These are phyloP conservation scores for Phengaris arion DNA, from an alignment of 2,888 invertebrate genomes.

Conservation along the genomic window DNA sequence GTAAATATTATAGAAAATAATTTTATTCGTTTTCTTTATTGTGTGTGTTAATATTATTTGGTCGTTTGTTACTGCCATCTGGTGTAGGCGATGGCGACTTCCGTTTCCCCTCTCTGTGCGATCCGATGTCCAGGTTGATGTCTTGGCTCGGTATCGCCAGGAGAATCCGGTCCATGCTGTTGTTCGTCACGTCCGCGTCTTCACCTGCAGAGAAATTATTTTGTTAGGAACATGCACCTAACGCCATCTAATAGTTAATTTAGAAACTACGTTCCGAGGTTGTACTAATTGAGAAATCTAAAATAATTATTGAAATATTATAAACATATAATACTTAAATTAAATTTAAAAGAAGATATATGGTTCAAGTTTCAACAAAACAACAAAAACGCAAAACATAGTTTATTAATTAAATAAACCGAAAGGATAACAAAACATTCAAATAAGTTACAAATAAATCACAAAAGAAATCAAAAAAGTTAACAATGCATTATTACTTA, in stretches of 20 bases:
- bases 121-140: conserved; percentile 53
- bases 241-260: not conserved
- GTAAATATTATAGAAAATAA: not conserved
- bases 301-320: no score
- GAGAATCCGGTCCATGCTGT: conserved; percentile 56
- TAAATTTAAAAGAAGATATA: no score
- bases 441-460: not conserved
- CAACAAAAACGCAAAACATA: conserved; percentile 22
- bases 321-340: no score
- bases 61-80: conserved; percentile 48
- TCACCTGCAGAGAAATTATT: not conserved
- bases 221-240: not conserved
- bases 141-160: conserved; percentile 63
- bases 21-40: conserved; percentile 40
- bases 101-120: conserved; percentile 47
- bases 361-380: not conserved
- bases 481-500: not conserved
- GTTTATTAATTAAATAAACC: not conserved
- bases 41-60: conserved; percentile 47
- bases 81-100: conserved; percentile 51
- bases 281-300: no score
- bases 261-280: not conserved
- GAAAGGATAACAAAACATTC: not conserved
- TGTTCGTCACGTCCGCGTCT: conserved; percentile 61
- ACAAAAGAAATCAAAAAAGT: conserved; percentile 1